Conservation (phyloP, 2,797 vertebrate species). For the Acestrorhynchus altus region DNA sequence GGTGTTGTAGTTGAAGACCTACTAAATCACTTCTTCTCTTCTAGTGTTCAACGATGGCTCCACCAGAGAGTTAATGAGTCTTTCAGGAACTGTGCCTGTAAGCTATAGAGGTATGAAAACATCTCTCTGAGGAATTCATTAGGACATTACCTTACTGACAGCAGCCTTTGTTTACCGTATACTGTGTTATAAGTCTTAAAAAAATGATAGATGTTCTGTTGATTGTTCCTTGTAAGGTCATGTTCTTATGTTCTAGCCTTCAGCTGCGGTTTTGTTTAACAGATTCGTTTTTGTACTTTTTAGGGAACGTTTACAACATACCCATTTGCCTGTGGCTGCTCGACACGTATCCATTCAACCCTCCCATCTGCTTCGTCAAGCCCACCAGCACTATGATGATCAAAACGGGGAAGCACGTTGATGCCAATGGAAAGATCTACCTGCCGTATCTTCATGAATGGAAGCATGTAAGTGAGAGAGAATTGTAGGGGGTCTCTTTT, state of each 20-base stretch:
- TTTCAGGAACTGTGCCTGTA: conserved; percentile 96
- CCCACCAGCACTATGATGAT: conserved; percentile 99
- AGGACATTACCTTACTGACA: neutral
- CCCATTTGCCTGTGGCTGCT: conserved; percentile 96
- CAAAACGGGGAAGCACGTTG: conserved; percentile 97
- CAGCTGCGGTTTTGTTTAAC: neutral
- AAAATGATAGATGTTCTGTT: too few relatives aligned
- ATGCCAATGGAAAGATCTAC: conserved; percentile 98
- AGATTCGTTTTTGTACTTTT: neutral
- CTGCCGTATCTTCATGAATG: conserved; percentile 98
- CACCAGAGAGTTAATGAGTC: conserved; percentile 92
- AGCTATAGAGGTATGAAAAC: conserved; percentile 88
- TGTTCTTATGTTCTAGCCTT: neutral
- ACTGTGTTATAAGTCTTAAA: too few relatives aligned
- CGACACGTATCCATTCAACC: conserved; percentile 97
- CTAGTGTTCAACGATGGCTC: conserved; percentile 97
- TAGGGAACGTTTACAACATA: conserved; percentile 96
- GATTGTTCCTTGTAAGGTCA: too few relatives aligned
- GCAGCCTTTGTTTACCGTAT: too few relatives aligned
- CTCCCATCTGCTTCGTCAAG: conserved; percentile 98
- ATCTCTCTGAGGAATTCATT: neutral
- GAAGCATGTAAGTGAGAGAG: conserved; percentile 90
- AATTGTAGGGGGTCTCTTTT: too few relatives aligned
- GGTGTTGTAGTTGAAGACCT: too few relatives aligned
- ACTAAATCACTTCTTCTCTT: too few relatives aligned